Evolutionary conservation across 92 coral and sea anemone species (phyloP).

Genomic region (Actinernus sp.): DNA sequence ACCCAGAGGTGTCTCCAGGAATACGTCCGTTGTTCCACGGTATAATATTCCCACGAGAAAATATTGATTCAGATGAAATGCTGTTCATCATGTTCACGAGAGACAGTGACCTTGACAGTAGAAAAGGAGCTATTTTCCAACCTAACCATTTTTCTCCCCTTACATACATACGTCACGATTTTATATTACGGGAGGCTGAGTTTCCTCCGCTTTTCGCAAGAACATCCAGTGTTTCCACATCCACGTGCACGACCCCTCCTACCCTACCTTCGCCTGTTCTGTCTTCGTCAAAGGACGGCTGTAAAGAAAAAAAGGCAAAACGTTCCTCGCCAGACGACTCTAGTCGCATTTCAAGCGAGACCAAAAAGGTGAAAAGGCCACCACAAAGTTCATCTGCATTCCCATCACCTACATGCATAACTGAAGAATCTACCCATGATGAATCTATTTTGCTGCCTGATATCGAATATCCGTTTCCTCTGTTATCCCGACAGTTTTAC

Average conservation of each 20-base stretch:
- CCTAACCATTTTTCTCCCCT: conserved; percentile 57
- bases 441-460: not conserved
- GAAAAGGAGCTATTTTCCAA: conserved; percentile 41
- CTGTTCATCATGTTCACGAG: conserved; percentile 61
- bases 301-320: too few relatives aligned
- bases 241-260: too few relatives aligned
- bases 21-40: conserved; percentile 30
- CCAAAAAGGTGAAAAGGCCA: too few relatives aligned
- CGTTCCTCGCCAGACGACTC: too few relatives aligned
- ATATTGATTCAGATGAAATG: not conserved
- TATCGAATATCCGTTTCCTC: too few relatives aligned
- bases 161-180: not conserved
- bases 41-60: conserved; percentile 5
- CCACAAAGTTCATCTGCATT: too few relatives aligned
- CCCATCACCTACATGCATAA: too few relatives aligned
- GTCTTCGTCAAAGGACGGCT: not conserved
- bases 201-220: not conserved
- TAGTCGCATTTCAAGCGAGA: too few relatives aligned
- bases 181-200: not conserved
- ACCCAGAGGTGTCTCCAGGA: conserved; percentile 15
- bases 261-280: not conserved
- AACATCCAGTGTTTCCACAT: not conserved
- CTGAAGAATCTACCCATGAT: too few relatives aligned
- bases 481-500: too few relatives aligned
- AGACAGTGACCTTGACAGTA: conserved; percentile 51